Evolutionary conservation across 2,113 vertebrate genomes (phyloP).

Genomic region (Clarias batrachus): DNA sequence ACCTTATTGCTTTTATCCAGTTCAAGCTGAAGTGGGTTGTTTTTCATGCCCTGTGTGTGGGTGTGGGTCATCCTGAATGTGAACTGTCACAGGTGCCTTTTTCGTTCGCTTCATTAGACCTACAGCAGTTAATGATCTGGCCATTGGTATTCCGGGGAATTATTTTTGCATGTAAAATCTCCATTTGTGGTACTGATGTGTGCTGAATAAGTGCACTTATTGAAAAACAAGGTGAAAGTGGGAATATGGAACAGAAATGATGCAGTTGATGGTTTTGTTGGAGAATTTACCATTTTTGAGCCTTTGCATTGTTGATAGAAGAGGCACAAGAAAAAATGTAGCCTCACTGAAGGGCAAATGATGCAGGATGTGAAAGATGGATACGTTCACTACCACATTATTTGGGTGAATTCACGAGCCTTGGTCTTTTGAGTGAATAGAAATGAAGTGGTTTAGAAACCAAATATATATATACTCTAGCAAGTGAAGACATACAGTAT

Average conservation of each 20-base stretch:
- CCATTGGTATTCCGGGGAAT: background rate
- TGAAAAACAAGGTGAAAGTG: background rate
- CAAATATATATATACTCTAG: background rate
- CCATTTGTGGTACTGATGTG: background rate
- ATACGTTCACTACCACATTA: background rate
- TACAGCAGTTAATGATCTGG: background rate
- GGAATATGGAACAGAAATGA: background rate
- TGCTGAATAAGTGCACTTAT: background rate
- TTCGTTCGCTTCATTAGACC: background rate
- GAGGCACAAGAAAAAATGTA: background rate
- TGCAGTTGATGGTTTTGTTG: background rate
- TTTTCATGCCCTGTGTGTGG: background rate
- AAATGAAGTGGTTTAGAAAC: background rate
- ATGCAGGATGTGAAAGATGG: background rate
- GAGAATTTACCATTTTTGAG: background rate
- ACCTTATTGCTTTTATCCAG: conserved; percentile 27
- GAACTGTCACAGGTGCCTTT: background rate
- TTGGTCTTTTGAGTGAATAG: background rate
- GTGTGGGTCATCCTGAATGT: background rate
- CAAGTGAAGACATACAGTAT: background rate
- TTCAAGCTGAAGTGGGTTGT: background rate
- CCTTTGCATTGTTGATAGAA: background rate
- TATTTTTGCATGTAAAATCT: background rate
- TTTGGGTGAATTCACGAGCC: background rate
- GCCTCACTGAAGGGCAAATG: background rate